phyloP scores from a whole-genome alignment of 2,797 vertebrate genomes.

The Phrynocephalus forsythii region DNA sequence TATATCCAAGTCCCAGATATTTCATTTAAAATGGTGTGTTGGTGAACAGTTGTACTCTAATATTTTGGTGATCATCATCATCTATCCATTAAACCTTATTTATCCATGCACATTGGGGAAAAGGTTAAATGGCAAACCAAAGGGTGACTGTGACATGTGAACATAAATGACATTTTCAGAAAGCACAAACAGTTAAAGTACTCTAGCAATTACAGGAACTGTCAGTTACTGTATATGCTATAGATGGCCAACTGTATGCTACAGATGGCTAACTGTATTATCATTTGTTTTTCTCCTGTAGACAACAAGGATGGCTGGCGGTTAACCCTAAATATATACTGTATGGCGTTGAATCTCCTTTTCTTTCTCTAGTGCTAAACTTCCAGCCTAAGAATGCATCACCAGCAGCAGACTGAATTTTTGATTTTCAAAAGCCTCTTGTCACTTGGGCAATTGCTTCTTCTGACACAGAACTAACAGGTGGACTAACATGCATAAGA shows the following conservation, averaged over 20 bases:
- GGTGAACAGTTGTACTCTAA: slow-evolving; percentile 47
- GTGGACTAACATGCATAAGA: rapidly evolving
- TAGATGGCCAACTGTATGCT: slow-evolving; percentile 20
- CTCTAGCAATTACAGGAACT: slow-evolving; percentile 17
- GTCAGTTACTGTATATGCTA: background rate
- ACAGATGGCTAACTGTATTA: background rate
- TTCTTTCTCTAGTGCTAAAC: background rate
- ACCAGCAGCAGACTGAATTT: background rate
- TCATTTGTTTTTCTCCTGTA: background rate
- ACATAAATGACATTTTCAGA: slow-evolving; percentile 7
- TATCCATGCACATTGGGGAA: background rate
- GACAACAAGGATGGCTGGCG: background rate
- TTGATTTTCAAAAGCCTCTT: slow-evolving; percentile 21
- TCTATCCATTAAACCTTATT: slow-evolving; percentile 42
- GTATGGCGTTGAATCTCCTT: background rate
- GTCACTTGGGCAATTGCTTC: slow-evolving; percentile 8
- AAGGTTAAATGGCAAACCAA: slow-evolving; percentile 23
- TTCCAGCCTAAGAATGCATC: background rate
- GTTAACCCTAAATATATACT: background rate
- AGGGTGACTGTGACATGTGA: background rate
- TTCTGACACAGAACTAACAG: slow-evolving; percentile 1
- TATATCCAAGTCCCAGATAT: slow-evolving; percentile 19
- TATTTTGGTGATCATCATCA: slow-evolving; percentile 29
- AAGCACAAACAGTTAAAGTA: slow-evolving; percentile 30
- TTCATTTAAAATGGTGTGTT: slow-evolving; percentile 61